Base-by-base conservation (phyloP, 37 sponge, comb jelly and placozoan genomes). In the Eunapius fragilis region DNA sequence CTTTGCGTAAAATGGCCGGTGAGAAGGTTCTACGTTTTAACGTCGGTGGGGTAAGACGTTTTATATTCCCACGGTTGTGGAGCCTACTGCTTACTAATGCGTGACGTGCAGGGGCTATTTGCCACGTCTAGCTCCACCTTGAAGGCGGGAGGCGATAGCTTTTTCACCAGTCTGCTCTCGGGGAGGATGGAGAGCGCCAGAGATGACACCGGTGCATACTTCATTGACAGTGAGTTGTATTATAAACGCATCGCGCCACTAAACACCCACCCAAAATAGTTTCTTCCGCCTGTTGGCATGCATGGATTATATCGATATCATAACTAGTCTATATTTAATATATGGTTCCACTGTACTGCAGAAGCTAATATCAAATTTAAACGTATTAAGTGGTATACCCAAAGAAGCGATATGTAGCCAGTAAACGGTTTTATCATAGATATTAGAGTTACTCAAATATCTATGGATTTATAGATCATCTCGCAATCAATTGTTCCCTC, bases 111-210 rank as follows among this genome's bases (percentile, higher is more conserved):
- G 86, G 77, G 76, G 50, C 68, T 67, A 34, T 90, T 85, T 69
- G 86, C 34, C 17, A 90, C 90, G 34, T 74, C 90, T 4, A 41
- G 67, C 14, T 48, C 75, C 24, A 93, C 93, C 31, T 80, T 93
- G 3, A 74, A 72, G 48, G 86, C 84, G 0, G 77, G 70, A 31
- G 93, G 93, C 23, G 93, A 93, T 24, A 93, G 79, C 26, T 93
- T 93, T 82, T 93, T 93, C 86, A 72, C 90, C 17, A 34, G 71
- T 37, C 90, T 93, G 14, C 80, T 93, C n/a, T 85, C 90, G 24
- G 87, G 80, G 32, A 49, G 87, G 30, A 73, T 84, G 35, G 82
- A 86, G 35, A 89, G 86, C 70, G 77, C 67, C 30, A 76, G 77
- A 25, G 93, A 93, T 78, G 84, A 77, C 26, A 78, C 32, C 23